Conservation (phyloP, 2,888 invertebrate species). For the Willowsia nigromaculata region DNA sequence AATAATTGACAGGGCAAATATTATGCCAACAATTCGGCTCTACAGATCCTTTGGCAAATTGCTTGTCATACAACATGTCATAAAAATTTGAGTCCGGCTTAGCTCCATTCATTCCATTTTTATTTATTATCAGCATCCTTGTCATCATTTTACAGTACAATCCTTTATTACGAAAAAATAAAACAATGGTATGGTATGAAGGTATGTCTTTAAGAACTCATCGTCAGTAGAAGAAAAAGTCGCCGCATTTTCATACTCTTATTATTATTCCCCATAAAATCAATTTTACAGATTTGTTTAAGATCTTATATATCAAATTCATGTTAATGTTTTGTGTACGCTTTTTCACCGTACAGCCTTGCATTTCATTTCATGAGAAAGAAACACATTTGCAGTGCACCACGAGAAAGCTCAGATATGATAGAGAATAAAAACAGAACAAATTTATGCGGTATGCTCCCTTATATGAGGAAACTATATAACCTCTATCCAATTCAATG, state of each 20-base stretch:
- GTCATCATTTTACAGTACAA: neutral
- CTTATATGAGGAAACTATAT: constrained; percentile 30
- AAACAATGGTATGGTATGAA: neutral
- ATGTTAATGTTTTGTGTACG: neutral
- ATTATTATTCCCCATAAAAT: neutral
- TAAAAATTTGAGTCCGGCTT: constrained; percentile 12
- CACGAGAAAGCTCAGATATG: constrained; percentile 12
- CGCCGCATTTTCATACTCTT: neutral
- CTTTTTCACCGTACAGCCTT: neutral
- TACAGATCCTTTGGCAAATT: constrained; percentile 20
- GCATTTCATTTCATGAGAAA: neutral
- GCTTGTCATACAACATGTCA: constrained; percentile 53
- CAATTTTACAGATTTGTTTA: neutral
- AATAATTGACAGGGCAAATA: constrained; percentile 55
- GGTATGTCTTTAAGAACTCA: neutral
- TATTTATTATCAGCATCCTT: neutral
- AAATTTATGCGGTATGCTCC: neutral
- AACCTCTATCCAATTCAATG: constrained; percentile 69
- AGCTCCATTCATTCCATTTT: neutral
- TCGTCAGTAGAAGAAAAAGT: neutral
- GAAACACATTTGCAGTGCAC: neutral
- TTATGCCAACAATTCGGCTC: constrained; percentile 25
- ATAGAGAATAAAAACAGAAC: neutral
- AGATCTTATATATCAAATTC: neutral
- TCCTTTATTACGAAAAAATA: neutral